These are phyloP conservation scores for Caenorhabditis doughertyi DNA, from an alignment of 2,888 invertebrate genomes.

Conservation along the genomic window DNA sequence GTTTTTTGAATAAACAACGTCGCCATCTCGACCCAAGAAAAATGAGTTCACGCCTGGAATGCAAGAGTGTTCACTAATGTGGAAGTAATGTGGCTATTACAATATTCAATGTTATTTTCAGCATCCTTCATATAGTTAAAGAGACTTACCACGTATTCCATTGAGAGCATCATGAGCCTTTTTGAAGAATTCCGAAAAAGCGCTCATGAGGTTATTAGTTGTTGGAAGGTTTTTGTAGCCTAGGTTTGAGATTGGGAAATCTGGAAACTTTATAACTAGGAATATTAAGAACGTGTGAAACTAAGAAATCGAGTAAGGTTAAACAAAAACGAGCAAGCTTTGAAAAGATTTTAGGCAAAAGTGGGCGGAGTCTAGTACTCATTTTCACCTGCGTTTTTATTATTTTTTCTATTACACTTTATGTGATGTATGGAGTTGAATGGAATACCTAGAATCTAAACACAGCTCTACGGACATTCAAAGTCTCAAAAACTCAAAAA, in stretches of 20 bases:
- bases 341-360: neutral
- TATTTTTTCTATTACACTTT: neutral
- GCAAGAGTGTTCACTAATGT: neutral
- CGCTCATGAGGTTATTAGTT: slow-evolving; percentile 49
- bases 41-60: slow-evolving; percentile 76
- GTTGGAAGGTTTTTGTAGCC: neutral
- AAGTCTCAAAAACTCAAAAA: neutral
- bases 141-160: slow-evolving; percentile 74
- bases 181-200: slow-evolving; percentile 76
- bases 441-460: neutral
- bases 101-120: neutral
- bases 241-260: neutral
- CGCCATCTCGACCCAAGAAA: slow-evolving; percentile 84
- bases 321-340: neutral
- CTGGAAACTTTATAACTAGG: neutral
- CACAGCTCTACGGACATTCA: neutral
- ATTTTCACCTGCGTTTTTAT: slow-evolving; percentile 8
- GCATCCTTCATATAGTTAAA: neutral
- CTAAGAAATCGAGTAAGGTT: neutral
- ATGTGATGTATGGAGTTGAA: neutral
- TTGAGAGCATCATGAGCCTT: slow-evolving; percentile 80
- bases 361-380: neutral
- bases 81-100: slow-evolving; percentile 4
- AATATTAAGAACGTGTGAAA: neutral
- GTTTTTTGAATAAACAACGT: slow-evolving; percentile 88